phyloP scores from a whole-genome alignment of 1,140 invertebrate genomes.

The Berghia stephanieae region DNA sequence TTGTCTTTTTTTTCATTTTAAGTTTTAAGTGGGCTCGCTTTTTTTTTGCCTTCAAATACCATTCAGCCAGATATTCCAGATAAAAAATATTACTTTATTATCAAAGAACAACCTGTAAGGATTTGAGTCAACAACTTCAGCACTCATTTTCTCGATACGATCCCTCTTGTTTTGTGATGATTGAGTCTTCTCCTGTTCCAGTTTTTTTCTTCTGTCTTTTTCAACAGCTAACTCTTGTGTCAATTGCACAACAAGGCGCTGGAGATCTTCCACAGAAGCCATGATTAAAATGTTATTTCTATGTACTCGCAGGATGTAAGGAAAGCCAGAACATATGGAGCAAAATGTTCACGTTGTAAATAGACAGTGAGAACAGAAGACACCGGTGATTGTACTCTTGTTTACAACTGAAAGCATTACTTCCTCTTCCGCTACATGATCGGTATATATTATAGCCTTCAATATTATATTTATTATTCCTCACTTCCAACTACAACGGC shows the following conservation, averaged over 20 bases:
- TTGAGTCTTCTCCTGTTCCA: slow-evolving; percentile 17
- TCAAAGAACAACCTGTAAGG: slow-evolving; percentile 87
- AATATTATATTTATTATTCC: too few relatives aligned
- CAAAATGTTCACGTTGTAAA: neutral
- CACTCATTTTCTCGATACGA: slow-evolving; percentile 81
- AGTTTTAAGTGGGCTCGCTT: neutral
- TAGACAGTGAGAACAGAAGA: neutral
- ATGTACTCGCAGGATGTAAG: neutral
- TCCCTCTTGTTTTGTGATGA: slow-evolving; percentile 11
- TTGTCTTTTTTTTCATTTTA: too few relatives aligned
- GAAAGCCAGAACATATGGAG: too few relatives aligned
- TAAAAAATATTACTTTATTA: neutral
- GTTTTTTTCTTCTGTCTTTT: too few relatives aligned
- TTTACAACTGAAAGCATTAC: too few relatives aligned
- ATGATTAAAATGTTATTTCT: slow-evolving; percentile 19
- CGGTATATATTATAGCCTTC: too few relatives aligned
- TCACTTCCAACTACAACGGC: too few relatives aligned
- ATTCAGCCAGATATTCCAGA: neutral
- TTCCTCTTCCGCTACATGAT: too few relatives aligned
- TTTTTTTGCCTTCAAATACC: neutral
- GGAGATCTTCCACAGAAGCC: slow-evolving; percentile 57
- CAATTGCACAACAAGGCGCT: slow-evolving; percentile 43
- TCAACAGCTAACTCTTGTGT: too few relatives aligned
- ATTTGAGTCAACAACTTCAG: slow-evolving; percentile 97
- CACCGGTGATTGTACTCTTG: neutral